phyloP scores from a whole-genome alignment of 2,113 vertebrate species.

The Tenebrosternarchus preto region DNA sequence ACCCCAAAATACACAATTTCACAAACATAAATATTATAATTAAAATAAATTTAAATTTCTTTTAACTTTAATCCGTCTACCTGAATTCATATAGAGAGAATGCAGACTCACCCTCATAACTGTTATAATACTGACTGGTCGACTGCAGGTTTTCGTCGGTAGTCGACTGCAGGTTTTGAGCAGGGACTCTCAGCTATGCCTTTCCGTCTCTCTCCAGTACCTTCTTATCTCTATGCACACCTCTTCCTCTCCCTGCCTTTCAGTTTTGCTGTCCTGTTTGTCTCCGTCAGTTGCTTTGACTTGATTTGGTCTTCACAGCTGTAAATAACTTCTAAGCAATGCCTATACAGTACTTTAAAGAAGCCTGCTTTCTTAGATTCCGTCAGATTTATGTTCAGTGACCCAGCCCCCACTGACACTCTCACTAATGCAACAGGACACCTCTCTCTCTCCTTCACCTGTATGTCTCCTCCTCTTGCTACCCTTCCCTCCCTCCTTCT shows the following conservation, averaged over 20 bases:
- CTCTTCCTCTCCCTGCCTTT: not conserved
- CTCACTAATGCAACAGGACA: conserved; percentile 32
- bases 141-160: not conserved
- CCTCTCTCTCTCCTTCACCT: conserved; percentile 34
- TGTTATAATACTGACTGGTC: no score
- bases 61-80: no score
- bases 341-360: not conserved
- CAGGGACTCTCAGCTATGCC: not conserved
- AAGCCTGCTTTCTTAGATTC: not conserved
- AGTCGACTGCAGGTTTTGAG: not conserved
- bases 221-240: not conserved
- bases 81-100: no score
- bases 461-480: not conserved
- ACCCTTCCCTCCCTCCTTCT: not conserved
- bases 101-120: conserved; percentile 44
- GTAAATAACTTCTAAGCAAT: not conserved
- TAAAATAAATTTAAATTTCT: no score
- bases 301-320: conserved; percentile 1
- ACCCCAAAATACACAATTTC: no score
- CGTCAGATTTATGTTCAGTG: conserved; percentile 20
- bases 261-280: not conserved
- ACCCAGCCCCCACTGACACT: conserved; percentile 19
- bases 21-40: no score
- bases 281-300: not conserved
- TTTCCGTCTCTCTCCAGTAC: not conserved